Evolutionary conservation across 64 coral and sea anemone species (phyloP), one percentile per base, ranked within the genome.

Genomic region (Exaiptasia diaphana): DNA sequence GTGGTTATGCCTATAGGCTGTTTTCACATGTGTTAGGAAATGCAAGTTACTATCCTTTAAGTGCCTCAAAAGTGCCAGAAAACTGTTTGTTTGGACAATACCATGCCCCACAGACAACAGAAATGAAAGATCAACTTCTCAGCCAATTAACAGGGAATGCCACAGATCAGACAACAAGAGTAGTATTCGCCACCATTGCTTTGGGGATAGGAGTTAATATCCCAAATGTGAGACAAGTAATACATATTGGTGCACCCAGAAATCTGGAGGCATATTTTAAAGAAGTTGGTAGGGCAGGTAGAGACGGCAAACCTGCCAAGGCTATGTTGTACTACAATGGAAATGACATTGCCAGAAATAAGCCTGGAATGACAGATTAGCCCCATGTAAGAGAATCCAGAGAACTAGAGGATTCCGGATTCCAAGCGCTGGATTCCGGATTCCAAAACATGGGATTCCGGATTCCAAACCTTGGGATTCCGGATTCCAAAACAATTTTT

Each of bases 301-400:
- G 85, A 54, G 75, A 80, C 60, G 64, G 64, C 17, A 79, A 72
- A 45, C 26, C 60, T n/a, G 53, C 84, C 4, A 26, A 21, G 15
- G 84, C 84, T 39, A 64, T 40, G 10, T 40, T 89, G 13, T 64
- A 89, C 68, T 89, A 90, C 36, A 90, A 84, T 58, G 71, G 78
- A 28, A 13, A 59, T 15, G 86, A 89, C 39, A 89, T 89, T 56
- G 86, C 86, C 20, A 17, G 48, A n/a, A 88, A 72, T 36, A 73
- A 72, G 32, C 64, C 65, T 20, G 86, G 75, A 10, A 81, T 89
- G 75, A 79, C 63, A 11, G 20, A 79, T n/a, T n/a, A n/a, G n/a
- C n/a, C n/a, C n/a, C n/a, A n/a, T n/a, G n/a, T n/a, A n/a, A n/a
- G n/a, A n/a, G n/a, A n/a, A n/a, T n/a, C n/a, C n/a, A n/a, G n/a